Evolutionary conservation across 2,797 vertebrate species (phyloP).

Genomic region (Tragelaphus eurycerus): DNA sequence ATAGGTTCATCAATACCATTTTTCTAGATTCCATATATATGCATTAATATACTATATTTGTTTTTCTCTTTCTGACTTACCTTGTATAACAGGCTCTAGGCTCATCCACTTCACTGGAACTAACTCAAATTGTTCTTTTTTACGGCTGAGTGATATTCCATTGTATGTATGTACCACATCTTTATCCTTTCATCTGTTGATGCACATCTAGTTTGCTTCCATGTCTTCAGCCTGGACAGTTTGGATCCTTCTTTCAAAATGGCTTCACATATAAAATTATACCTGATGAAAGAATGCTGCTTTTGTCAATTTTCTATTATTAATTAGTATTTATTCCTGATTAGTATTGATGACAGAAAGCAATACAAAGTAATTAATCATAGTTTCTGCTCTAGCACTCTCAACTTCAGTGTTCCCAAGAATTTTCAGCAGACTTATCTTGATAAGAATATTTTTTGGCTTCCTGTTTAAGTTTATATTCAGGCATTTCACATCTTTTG

Average conservation of each 20-base stretch:
- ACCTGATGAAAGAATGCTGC: not conserved
- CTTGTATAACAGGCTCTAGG: not conserved
- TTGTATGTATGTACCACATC: not conserved
- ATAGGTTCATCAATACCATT: not conserved
- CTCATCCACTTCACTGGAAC: not conserved
- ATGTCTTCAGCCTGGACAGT: not conserved
- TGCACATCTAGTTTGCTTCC: not conserved
- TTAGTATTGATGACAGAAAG: not conserved
- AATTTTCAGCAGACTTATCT: not conserved
- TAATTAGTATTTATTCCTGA: constrained; percentile 31
- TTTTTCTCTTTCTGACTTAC: not conserved
- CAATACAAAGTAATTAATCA: not conserved
- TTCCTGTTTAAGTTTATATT: not conserved
- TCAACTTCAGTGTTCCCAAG: not conserved
- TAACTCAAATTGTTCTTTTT: not conserved
- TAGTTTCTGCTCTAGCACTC: not conserved
- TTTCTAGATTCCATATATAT: not conserved
- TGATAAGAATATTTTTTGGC: constrained; percentile 6
- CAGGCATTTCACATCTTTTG: not conserved
- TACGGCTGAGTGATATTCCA: not conserved
- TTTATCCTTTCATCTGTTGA: not conserved
- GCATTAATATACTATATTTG: not conserved
- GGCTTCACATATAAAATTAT: not conserved
- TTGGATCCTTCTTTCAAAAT: constrained; percentile 16
- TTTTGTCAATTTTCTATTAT: not conserved